phyloP scores from a whole-genome alignment of 2,888 invertebrate species.

The Cryptus armator region DNA sequence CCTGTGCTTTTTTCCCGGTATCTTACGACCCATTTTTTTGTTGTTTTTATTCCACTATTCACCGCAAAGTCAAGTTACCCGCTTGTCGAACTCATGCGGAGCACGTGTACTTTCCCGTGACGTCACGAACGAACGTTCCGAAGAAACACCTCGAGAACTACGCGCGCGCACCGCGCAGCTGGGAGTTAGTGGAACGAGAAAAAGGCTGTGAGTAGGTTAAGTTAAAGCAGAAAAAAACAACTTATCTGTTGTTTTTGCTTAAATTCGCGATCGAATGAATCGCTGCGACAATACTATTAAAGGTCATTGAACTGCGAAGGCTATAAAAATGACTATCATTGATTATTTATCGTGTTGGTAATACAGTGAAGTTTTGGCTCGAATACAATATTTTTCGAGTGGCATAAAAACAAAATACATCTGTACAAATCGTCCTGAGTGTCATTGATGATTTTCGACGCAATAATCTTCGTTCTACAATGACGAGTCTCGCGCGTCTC shows the following conservation, averaged over 20 bases:
- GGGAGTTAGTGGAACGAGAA: neutral
- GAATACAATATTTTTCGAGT: neutral
- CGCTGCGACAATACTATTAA: neutral
- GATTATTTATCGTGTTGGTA: neutral
- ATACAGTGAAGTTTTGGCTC: neutral
- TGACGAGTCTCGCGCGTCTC: conserved; percentile 60
- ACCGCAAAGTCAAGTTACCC: conserved; percentile 25
- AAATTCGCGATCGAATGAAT: neutral
- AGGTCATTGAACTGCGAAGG: neutral
- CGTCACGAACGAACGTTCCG: conserved; percentile 1
- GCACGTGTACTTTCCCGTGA: conserved; percentile 21
- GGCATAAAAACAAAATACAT: conserved; percentile 7
- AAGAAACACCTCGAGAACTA: neutral
- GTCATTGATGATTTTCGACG: conserved; percentile 45
- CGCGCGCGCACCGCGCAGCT: conserved; percentile 10
- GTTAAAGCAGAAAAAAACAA: neutral
- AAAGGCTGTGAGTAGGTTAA: conserved; percentile 21
- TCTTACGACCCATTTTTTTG: conserved; percentile 90
- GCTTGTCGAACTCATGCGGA: neutral
- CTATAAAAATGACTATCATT: neutral
- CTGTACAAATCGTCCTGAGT: conserved; percentile 14
- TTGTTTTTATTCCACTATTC: conserved; percentile 25
- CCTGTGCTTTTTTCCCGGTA: conserved; percentile 92
- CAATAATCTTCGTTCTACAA: conserved; percentile 46
- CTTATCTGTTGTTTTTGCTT: neutral